Evolutionary conservation across 2,888 invertebrate genomes (phyloP).

Genomic region (Apodemia hepburni): DNA sequence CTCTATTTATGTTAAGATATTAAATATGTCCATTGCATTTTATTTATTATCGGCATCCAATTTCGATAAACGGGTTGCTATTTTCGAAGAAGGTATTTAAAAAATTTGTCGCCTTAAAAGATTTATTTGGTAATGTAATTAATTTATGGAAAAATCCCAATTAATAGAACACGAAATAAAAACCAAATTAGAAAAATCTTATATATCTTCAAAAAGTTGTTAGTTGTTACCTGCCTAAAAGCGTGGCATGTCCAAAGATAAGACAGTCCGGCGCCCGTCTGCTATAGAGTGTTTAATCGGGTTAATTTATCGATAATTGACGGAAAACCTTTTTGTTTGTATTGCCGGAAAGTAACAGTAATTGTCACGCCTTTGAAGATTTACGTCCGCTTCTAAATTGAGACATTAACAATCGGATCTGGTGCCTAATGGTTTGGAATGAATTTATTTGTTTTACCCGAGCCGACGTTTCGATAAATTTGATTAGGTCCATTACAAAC

Average conservation of each 20-base stretch:
- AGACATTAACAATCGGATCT: constrained; percentile 79
- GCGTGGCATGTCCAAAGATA: constrained; percentile 76
- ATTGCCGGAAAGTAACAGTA: constrained; percentile 78
- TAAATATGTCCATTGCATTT: neutral
- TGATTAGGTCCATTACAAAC: constrained; percentile 44
- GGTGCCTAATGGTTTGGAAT: constrained; percentile 79
- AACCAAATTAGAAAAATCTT: constrained; percentile 70
- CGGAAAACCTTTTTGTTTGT: constrained; percentile 80
- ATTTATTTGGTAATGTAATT: neutral
- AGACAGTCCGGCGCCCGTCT: constrained; percentile 72
- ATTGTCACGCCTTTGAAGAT: constrained; percentile 81
- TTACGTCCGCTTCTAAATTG: constrained; percentile 79
- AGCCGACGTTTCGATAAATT: constrained; percentile 64
- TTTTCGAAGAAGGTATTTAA: neutral
- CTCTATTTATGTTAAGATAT: too few species aligned
- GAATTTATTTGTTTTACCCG: constrained; percentile 75
- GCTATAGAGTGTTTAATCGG: constrained; percentile 73
- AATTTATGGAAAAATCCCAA: constrained; percentile 1
- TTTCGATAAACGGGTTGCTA: neutral
- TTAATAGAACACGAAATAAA: constrained; percentile 46
- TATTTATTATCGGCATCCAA: neutral
- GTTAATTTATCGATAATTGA: constrained; percentile 81
- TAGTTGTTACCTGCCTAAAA: constrained; percentile 72
- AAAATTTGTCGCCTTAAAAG: neutral
- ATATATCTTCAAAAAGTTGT: constrained; percentile 57